Base-by-base conservation (phyloP, 2,888 invertebrate genomes). In the Eupithecia abbreviata region DNA sequence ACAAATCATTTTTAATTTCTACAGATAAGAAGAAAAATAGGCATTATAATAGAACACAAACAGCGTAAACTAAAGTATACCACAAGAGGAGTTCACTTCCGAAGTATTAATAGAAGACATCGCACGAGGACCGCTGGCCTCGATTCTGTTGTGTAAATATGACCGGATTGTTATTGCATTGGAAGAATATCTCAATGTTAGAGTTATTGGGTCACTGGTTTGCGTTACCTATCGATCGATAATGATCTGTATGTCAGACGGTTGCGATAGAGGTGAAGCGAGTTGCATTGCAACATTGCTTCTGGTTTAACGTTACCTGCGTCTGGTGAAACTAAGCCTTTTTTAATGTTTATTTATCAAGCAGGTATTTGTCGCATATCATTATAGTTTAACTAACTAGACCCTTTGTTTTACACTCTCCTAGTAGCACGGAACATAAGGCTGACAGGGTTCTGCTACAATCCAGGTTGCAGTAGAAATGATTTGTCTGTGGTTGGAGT, bases 141-240 rank as follows among this genome's bases (percentile, higher is more conserved):
- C 71, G 72, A 73, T 80, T 66, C 68, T 42, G 73, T 73, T 51
- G 66, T 41, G 62, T 45, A 76, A 75, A 77, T 58, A 18, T 74
- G 41, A 74, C 30, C 72, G 66, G 70, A 75, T 81, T 66, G 71
- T 69, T 18, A 69, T 71, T 71, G 68, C 51, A 76, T 55, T 74
- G 69, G 76, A 74, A 62, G 12, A 75, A 72, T 62, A 18, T 72
- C 74, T 73, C 58, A 74, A 68, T 77, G 72, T 41, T 75, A 55
- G 51, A 70, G 69, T 47, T 71, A 77, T 79, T 77, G 73, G 79
- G 77, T 79, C 77, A 72, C 43, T 74, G 76, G 79, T 71, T 12
- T 30, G n/a, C 71, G 58, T 68, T 74, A 66, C 76, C 77, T 77
- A 71, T 73, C 70, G 42, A 77, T 77, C 62, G 76, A 76, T 77